Evolutionary conservation across 2,888 invertebrate genomes (phyloP).

Genomic region (Volucella bombylans): DNA sequence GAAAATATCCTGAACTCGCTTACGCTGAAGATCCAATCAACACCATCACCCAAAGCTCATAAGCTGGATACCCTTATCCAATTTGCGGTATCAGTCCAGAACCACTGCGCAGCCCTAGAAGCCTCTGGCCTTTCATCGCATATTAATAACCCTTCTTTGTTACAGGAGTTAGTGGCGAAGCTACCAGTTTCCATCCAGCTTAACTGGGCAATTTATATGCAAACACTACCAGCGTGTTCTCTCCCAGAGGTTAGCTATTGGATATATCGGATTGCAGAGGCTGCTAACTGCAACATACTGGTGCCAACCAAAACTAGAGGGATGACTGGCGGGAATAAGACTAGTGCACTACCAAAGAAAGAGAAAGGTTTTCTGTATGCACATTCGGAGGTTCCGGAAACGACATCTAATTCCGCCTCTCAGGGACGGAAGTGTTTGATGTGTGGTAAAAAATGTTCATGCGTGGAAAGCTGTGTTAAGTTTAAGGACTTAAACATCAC

Average conservation of each 20-base stretch:
- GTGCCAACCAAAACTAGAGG: neutral
- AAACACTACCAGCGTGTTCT: neutral
- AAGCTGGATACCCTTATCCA: slow-evolving; percentile 14
- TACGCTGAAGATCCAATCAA: slow-evolving; percentile 6
- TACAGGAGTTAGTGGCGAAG: slow-evolving; percentile 13
- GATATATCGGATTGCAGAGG: slow-evolving; percentile 6
- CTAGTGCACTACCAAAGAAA: neutral
- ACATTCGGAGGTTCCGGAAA: neutral
- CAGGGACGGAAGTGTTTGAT: neutral
- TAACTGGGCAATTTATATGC: slow-evolving; percentile 10
- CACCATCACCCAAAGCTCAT: slow-evolving; percentile 16
- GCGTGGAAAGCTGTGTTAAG: neutral
- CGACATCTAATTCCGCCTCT: neutral
- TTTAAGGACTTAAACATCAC: slow-evolving; percentile 2
- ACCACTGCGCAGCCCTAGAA: slow-evolving; percentile 10
- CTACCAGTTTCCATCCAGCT: slow-evolving; percentile 4
- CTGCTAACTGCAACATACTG: slow-evolving; percentile 6
- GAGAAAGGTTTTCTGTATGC: slow-evolving; percentile 8
- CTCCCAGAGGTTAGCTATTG: slow-evolving; percentile 7
- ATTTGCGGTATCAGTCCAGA: slow-evolving; percentile 11
- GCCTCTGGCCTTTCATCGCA: no score
- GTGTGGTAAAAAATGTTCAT: neutral
- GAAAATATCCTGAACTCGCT: neutral
- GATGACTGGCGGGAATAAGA: neutral
- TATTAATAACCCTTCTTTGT: slow-evolving; percentile 1